Evolutionary conservation across 1,140 invertebrate genomes (phyloP), one percentile per base, ranked within the genome.

Genomic region (Aphelinus certus): DNA sequence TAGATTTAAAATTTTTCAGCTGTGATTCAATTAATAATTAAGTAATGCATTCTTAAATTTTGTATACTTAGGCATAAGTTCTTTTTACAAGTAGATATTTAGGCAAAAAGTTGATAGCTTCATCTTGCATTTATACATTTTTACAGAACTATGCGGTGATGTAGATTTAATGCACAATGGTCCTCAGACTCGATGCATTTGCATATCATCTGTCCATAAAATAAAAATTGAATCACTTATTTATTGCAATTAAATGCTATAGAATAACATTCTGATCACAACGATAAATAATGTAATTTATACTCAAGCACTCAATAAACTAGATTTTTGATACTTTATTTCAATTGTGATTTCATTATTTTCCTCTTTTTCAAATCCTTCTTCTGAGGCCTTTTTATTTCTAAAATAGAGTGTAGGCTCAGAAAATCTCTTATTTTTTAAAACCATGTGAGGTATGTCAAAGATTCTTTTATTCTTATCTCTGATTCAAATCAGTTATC

Each of bases 1-100:
- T 72, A 72, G 55, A 51, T 9, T 63, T 49, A 55, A 65, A 55
- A 63, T 47, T 47, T 53, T 71, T 71, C 48, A 63, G 70, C 70
- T 71, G 70, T 71, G 70, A 71, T 71, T 71, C 47, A 4, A 45
- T 71, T 61, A 60, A 51, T 49, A 43, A 7, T 70, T 63, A 63
- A 55, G 48, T 63, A 55, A 47, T 63, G 70, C 70, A 64, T 71
- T 63, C 63, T 63, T 49, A 55, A 63, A 62, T 49, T 71, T 71
- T 71, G 63, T 51, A 56, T 51, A 73, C 63, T 66, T 66, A 6
- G 42, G 45, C 10, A 66, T 61, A 63, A 64, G 10, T 60, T 65
- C 26, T 26, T 61, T 60, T 67, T 67, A 67, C 26, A 55, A 43
- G 49, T 64, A 64, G 46, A 6, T 45, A 45, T 62, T 3, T 53